Conservation (phyloP, 2,888 invertebrate genomes). For the Pyrocoelia pectoralis region DNA sequence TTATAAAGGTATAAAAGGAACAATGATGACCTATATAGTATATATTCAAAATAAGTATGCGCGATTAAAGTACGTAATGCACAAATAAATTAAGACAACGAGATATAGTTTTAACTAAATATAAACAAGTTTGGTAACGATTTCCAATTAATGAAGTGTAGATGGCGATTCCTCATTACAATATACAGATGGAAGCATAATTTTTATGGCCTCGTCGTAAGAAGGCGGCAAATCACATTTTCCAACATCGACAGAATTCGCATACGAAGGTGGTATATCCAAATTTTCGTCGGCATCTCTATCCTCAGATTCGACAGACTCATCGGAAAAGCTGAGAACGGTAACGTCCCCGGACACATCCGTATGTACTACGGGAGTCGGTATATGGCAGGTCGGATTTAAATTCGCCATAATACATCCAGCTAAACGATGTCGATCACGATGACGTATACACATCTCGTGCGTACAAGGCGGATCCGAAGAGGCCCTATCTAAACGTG, state of each 20-base stretch:
- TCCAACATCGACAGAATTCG: background rate
- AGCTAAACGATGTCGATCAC: slow-evolving; percentile 4
- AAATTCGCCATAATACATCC: slow-evolving; percentile 7
- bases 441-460: slow-evolving; percentile 11
- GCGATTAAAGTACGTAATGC: no score
- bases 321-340: slow-evolving; percentile 6
- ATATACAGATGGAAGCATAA: slow-evolving; percentile 8
- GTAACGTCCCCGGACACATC: slow-evolving; percentile 2
- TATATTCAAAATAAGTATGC: no score
- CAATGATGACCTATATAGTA: no score
- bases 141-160: background rate
- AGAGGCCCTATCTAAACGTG: background rate
- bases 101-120: no score
- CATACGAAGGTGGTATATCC: slow-evolving; percentile 9
- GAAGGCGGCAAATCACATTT: slow-evolving; percentile 12
- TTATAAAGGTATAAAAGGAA: no score
- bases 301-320: background rate
- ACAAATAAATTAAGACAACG: no score
- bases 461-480: slow-evolving; percentile 3
- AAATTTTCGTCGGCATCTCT: background rate
- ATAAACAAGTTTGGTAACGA: background rate
- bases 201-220: slow-evolving; percentile 10
- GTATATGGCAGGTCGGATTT: slow-evolving; percentile 2
- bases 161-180: background rate
- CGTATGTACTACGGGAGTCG: slow-evolving; percentile 9